These are phyloP conservation scores for Anguilla anguilla DNA, from an alignment of 2,797 vertebrate genomes.

Conservation along the genomic window DNA sequence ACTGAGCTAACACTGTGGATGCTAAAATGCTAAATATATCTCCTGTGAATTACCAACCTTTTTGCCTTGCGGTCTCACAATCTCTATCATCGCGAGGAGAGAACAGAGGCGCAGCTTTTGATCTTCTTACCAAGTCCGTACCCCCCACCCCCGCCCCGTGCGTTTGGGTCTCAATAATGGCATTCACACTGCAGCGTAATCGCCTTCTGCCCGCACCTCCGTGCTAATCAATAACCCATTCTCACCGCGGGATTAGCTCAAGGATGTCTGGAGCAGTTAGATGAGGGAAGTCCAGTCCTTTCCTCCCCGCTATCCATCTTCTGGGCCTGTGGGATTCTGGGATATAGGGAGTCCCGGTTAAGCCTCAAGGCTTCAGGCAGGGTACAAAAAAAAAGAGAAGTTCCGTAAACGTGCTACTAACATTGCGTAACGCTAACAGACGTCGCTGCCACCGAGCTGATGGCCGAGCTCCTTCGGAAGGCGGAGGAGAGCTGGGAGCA, in stretches of 20 bases:
- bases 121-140: neutral
- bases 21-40: neutral
- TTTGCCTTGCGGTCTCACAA: neutral
- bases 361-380: neutral
- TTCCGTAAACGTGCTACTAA: neutral
- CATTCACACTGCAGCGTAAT: neutral
- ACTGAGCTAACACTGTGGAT: neutral
- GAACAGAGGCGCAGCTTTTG: neutral
- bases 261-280: constrained; percentile 50
- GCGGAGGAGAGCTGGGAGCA: constrained; percentile 84
- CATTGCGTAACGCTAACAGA: constrained; percentile 63
- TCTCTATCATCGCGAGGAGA: neutral
- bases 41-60: neutral
- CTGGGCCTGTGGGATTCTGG: constrained; percentile 22
- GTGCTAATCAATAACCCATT: constrained; percentile 58
- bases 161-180: neutral
- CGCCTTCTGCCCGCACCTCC: neutral
- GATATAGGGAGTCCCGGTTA: neutral
- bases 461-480: constrained; percentile 82
- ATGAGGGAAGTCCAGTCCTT: constrained; percentile 52
- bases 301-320: constrained; percentile 39
- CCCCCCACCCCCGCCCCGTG: neutral
- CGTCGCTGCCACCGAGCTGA: constrained; percentile 80
- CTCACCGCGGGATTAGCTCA: constrained; percentile 40
- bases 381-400: neutral